phyloP scores from a whole-genome alignment of 2,113 vertebrate species.

The Spea multiplicata region DNA sequence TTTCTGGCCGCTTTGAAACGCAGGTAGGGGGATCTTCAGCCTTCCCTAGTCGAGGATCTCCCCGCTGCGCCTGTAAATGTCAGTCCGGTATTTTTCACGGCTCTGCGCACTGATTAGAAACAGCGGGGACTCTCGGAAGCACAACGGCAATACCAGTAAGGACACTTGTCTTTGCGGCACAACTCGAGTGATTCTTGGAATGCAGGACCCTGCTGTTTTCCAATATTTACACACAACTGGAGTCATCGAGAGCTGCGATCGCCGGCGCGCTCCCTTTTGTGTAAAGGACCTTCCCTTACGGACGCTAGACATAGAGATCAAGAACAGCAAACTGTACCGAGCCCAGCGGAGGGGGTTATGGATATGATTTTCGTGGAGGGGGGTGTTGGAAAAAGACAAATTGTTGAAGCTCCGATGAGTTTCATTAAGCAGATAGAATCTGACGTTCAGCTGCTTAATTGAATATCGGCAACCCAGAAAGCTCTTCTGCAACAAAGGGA shows the following conservation, averaged over 20 bases:
- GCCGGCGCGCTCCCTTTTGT: conserved; percentile 69
- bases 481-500: too few relatives aligned
- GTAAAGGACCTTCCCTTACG: conserved; percentile 51
- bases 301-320: background rate
- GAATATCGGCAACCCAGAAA: too few relatives aligned
- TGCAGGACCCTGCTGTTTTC: conserved; percentile 92
- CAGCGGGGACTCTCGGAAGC: conserved; percentile 84
- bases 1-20: conserved; percentile 83
- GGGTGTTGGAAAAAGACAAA: too few relatives aligned
- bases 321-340: too few relatives aligned
- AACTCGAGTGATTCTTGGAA: conserved; percentile 88
- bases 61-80: conserved; percentile 97
- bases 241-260: conserved; percentile 79
- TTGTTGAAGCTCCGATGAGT: too few relatives aligned
- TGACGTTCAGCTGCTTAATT: too few relatives aligned
- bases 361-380: too few relatives aligned
- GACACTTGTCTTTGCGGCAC: conserved; percentile 84
- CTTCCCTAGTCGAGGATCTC: conserved; percentile 88
- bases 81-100: conserved; percentile 96
- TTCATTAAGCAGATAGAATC: too few relatives aligned
- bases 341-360: too few relatives aligned
- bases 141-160: conserved; percentile 91
- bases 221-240: conserved; percentile 99
- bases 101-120: conserved; percentile 96
- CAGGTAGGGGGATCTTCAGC: conserved; percentile 88